phyloP scores from a whole-genome alignment of 2,888 invertebrate genomes.

The Chymomyza fuscimana region DNA sequence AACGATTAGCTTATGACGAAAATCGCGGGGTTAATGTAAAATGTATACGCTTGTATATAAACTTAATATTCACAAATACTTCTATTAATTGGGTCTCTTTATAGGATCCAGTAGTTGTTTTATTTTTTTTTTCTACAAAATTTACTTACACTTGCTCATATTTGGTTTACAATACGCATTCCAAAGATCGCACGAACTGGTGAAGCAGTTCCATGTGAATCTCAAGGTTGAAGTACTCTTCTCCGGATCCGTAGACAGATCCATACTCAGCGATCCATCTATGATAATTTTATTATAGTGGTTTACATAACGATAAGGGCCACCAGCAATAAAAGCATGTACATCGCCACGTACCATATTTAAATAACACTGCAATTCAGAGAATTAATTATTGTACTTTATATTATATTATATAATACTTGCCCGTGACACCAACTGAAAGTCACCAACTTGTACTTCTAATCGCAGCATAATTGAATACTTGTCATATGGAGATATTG shows the following conservation, averaged over 20 bases:
- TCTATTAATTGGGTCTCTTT: not conserved
- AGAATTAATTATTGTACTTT: no score
- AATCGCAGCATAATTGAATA: not conserved
- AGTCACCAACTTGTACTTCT: not conserved
- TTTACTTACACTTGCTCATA: not conserved
- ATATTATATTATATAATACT: not conserved
- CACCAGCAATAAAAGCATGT: constrained; percentile 1
- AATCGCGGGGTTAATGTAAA: no score
- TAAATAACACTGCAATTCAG: not conserved
- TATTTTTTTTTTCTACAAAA: not conserved
- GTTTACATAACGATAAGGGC: not conserved
- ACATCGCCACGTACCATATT: not conserved
- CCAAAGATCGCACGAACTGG: not conserved
- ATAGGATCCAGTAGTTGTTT: no score
- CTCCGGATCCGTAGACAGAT: not conserved
- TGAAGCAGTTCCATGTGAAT: not conserved
- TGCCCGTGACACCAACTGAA: not conserved
- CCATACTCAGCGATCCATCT: not conserved
- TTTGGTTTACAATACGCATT: not conserved
- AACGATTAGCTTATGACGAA: no score
- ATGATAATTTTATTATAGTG: not conserved
- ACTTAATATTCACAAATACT: no score
- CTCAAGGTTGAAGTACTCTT: not conserved
- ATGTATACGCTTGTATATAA: no score
- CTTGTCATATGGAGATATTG: not conserved